Conservation (phyloP, 2,113 vertebrate species). For the Cinclus cinclus region DNA sequence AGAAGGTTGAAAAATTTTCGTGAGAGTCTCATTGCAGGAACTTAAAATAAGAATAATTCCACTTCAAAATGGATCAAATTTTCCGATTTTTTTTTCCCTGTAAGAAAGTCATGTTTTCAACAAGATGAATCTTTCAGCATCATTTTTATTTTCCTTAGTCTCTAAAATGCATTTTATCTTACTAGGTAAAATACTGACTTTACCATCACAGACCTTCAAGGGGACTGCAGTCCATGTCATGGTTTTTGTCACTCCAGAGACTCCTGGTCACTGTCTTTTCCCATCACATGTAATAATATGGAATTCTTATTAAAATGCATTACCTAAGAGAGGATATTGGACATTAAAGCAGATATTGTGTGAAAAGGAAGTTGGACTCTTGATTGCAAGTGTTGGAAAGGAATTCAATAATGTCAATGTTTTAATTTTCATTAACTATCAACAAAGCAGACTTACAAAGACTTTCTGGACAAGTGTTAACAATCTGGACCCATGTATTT, state of each 20-base stretch:
- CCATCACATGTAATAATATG: background rate
- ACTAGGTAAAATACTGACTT: background rate
- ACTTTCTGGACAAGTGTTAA: background rate
- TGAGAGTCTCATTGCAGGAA: background rate
- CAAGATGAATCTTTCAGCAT: background rate
- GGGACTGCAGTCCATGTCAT: background rate
- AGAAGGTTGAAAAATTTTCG: fast-evolving
- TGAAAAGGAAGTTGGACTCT: background rate
- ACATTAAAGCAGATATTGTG: background rate
- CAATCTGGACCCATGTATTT: background rate
- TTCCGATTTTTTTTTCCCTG: background rate
- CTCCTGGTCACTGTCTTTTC: background rate
- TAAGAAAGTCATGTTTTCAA: background rate
- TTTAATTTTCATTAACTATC: background rate
- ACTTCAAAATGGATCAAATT: background rate
- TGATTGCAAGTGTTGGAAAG: fast-evolving
- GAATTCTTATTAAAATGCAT: background rate
- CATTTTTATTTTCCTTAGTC: background rate
- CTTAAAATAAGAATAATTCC: background rate
- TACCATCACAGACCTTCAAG: background rate
- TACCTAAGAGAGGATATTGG: background rate
- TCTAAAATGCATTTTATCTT: background rate
- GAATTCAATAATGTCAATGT: background rate
- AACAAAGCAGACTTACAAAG: background rate
- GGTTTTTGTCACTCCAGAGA: background rate